Conservation (phyloP, 1,140 invertebrate species). For the Drosophila azteca region DNA sequence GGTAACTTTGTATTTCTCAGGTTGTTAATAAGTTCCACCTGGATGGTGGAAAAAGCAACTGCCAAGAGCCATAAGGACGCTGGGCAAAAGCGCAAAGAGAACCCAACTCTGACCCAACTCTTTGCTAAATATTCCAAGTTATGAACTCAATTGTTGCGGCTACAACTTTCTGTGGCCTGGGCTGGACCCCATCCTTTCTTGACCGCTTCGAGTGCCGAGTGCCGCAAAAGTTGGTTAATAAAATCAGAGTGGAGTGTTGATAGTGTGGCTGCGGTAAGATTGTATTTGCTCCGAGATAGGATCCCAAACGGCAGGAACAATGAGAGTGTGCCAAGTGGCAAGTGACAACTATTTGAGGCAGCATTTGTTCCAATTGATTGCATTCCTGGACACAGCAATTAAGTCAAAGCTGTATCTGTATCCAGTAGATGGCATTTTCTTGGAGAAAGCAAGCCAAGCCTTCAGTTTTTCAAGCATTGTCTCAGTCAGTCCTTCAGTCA, state of each 20-base stretch:
- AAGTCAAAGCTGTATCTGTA: not conserved
- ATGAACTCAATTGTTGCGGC: constrained; percentile 40
- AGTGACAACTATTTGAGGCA: constrained; percentile 31
- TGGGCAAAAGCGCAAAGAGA: constrained; percentile 22
- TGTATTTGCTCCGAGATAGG: not conserved
- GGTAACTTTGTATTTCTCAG: constrained; percentile 66
- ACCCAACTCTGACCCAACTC: not conserved
- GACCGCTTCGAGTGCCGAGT: constrained; percentile 10
- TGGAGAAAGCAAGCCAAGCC: no score
- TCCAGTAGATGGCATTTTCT: no score
- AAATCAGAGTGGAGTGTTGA: constrained; percentile 55
- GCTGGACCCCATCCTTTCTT: not conserved
- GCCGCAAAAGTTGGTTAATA: constrained; percentile 55
- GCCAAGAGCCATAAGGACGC: constrained; percentile 27
- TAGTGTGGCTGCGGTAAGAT: constrained; percentile 8
- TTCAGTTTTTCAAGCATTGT: not conserved
- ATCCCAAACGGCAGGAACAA: constrained; percentile 4
- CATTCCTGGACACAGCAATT: constrained; percentile 22
- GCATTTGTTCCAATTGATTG: constrained; percentile 13
- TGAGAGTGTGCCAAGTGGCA: not conserved
- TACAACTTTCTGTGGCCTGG: no score
- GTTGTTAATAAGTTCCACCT: constrained; percentile 63
- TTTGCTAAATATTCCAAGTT: constrained; percentile 50
- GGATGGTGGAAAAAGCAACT: not conserved
- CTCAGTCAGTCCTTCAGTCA: not conserved